Evolutionary conservation across 1,140 invertebrate genomes (phyloP), one percentile per base, ranked within the genome.

Genomic region (Cheumatopsyche charites): DNA sequence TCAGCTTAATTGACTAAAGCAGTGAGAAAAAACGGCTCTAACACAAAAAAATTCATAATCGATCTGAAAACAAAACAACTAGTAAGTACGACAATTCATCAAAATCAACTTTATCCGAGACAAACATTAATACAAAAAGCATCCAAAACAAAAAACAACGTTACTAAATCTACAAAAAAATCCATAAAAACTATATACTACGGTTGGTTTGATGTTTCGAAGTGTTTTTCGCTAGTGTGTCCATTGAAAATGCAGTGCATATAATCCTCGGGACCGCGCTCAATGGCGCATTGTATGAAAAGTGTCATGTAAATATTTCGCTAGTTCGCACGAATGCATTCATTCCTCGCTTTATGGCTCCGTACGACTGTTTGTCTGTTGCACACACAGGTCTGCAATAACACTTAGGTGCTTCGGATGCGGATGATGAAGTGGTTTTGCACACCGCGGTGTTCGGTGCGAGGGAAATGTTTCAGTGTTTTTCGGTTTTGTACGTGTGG

Each of bases 321-420:
- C 29, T 42, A 11, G 62, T 5, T 19, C 55, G 29, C 29, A 36
- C 29, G 9, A 36, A 36, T 36, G 29, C 21, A 21, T 52, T 17
- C 15, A 21, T 5, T 6, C 47, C 47, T 12, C 3, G 3, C 3
- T 52, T 52, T 52, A 52, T 52, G 47, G 55, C 55, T n/a, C 62
- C 2, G n/a, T n/a, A 9, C 15, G 15, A 26, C 36, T 61, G 55
- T 61, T 61, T 61, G 3, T 41, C 49, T 29, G 21, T 58, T 19
- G 3, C 29, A n/a, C n/a, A n/a, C n/a, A n/a, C 11, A 58, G 21
- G 17, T 15, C 71, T 11, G 71, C 71, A 72, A 72, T 72, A 72
- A 72, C 65, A 72, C 71, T 72, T 72, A 72, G 68, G 68, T 67
- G 52, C 68, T 72, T 72, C 67, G 62, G 47, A 45, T 9, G 29